Evolutionary conservation across 2,888 invertebrate genomes (phyloP), one percentile per base, ranked within the genome.

Genomic region (Lithosia quadra): DNA sequence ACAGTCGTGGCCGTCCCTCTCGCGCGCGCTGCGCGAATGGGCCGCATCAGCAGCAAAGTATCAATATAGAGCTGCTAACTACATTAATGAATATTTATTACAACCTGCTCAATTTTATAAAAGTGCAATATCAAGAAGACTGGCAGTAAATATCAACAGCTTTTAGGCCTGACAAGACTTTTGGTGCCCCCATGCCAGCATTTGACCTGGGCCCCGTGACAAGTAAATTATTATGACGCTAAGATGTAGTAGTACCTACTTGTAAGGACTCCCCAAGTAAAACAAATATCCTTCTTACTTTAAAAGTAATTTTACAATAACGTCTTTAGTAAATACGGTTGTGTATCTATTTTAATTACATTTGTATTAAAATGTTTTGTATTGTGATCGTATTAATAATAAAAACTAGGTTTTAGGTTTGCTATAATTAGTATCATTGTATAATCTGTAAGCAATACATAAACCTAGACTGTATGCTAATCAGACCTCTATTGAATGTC

Each of bases 1-100:
- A 91, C 92, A 88, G 92, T 89, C 91, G 90, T 90, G 88, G 92
- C 88, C 91, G 90, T 90, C 90, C 85, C 89, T 87, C 91, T 90
- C 90, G 86, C 90, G 89, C 90, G 86, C 88, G 86, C 87, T 83
- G 85, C 86, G 91, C 90, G 92, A 92, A 91, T 90, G 86, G 90
- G 87, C 91, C 88, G 88, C 88, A 92, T 93, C 94, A 93, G 93
- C 93, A 90, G 77, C 84, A 76, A 72, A 75, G 72, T 78, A 92
- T 80, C 74, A 82, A 10, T 86, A 84, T 77, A 84, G 93, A 93
- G 93, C 72, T 87, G 91, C 60, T 57, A 58, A 22, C 18, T 53
- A 39, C 24, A 8, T 57, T 15, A 36, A 64, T n/a, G 4, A 24
- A 55, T 8, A 22, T 49, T n/a, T n/a, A 33, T 28, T 0, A 5